Base-by-base conservation (phyloP, 2,797 vertebrate genomes). In the Sparidentex hasta region DNA sequence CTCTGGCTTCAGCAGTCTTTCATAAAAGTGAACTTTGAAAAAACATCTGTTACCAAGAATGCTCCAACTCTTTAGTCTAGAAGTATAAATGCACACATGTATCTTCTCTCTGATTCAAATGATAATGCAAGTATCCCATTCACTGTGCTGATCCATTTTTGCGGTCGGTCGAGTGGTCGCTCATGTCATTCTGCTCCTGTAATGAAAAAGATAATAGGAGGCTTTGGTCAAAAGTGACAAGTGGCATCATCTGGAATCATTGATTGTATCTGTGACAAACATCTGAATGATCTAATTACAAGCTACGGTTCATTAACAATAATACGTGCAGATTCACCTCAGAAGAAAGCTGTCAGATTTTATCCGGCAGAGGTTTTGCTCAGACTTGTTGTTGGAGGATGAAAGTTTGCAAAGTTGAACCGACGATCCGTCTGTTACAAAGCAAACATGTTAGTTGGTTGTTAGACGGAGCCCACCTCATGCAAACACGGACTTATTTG, bases 281-380 rank as follows among this genome's bases (percentile, higher is more conserved):
- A 80, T 54, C 62, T 66, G 56, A 81, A 78, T 70, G 44, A 86
- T 84, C 65, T 83, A 58, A 83, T 87, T 87, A 81, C 71, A 85
- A 77, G 65, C 64, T 59, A 44, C 23, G 65, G 61, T 71, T 83
- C 63, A 74, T 82, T 44, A 81, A 11, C 54, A 0, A 55, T 80
- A 71, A 81, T 68, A 80, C 78, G 67, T 47, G 71, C 54, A 82
- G 27, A 74, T 71, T 79, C 59, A 48, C 29, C 38, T 73, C 75
- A 68, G 25, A 84, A 46, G 18, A 14, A 59, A 58, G 65, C 61
- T 70, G 65, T 68, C 58, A 68, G 3, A 61, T 17, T 58, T 51
- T n/a, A 65, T 44, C 50, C 13, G 16, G 52, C 38, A 51, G 54
- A 65, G 51, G 20, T 33, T 58, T 68, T 72, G n/a, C 16, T 63